phyloP scores from a whole-genome alignment of 1,140 invertebrate species.

The Microplitis demolitor region DNA sequence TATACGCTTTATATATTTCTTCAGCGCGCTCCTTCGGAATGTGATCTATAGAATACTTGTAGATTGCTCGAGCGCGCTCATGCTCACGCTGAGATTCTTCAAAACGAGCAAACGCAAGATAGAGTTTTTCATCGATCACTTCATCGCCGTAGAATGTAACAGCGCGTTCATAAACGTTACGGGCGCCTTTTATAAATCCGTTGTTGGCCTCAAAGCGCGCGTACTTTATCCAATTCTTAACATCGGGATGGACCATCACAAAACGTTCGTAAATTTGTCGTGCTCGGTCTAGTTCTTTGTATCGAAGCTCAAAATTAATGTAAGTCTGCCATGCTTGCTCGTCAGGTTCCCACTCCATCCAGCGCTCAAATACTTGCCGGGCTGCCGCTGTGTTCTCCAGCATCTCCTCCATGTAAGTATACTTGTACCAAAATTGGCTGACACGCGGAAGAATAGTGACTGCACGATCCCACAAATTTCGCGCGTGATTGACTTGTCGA shows the following conservation, averaged over 20 bases:
- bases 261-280: conserved; percentile 94
- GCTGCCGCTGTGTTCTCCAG: conserved; percentile 89
- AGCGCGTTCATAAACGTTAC: conserved; percentile 91
- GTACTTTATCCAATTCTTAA: conserved; percentile 97
- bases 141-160: conserved; percentile 98
- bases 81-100: conserved; percentile 99
- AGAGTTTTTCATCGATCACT: conserved; percentile 89
- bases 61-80: conserved; percentile 94
- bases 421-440: conserved; percentile 99
- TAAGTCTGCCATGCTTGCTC: conserved; percentile 99
- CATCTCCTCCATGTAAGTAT: conserved; percentile 99
- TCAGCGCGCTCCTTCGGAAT: conserved; percentile 91
- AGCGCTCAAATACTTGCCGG: conserved; percentile 93
- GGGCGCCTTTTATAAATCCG: conserved; percentile 87
- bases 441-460: conserved; percentile 95
- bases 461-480: conserved; percentile 98
- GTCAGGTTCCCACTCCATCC: conserved; percentile 99
- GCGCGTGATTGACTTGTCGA: conserved; percentile 94
- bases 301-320: conserved; percentile 98
- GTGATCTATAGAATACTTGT: conserved; percentile 96
- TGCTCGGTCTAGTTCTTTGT: conserved; percentile 95
- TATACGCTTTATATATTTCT: conserved; percentile 98
- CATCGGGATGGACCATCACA: conserved; percentile 95
- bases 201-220: conserved; percentile 96
- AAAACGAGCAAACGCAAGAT: conserved; percentile 98